These are phyloP conservation scores for Isaurus tuberculatus DNA, from an alignment of 92 coral and sea anemone species.

Conservation along the genomic window DNA sequence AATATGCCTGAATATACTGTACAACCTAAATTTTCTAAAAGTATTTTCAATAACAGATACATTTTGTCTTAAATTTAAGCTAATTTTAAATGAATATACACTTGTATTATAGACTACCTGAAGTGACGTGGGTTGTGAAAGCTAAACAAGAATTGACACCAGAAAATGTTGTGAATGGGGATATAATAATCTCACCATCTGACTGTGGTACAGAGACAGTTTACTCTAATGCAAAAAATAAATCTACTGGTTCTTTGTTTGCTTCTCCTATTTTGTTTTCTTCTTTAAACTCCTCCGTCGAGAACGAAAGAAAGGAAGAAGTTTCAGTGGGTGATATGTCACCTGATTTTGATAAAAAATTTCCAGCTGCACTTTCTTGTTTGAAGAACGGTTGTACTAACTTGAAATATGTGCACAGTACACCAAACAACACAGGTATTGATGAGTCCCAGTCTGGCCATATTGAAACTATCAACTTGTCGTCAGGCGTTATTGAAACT, in stretches of 20 bases:
- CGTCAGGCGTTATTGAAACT: too few relatives aligned
- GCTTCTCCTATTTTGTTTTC: background rate
- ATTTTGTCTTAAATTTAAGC: too few relatives aligned
- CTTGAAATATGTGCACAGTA: constrained; percentile 15
- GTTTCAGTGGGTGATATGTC: background rate
- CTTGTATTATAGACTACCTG: background rate
- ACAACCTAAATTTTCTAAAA: too few relatives aligned
- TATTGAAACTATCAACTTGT: background rate
- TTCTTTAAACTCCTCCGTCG: background rate
- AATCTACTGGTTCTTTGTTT: background rate
- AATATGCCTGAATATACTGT: too few relatives aligned
- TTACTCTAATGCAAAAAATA: background rate
- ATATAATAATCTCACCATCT: background rate
- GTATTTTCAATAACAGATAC: too few relatives aligned
- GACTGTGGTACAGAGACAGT: background rate
- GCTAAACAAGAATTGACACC: background rate
- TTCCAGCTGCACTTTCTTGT: background rate
- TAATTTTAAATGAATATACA: background rate
- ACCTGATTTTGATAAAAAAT: constrained; percentile 15
- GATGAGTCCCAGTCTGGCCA: background rate
- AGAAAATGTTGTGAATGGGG: background rate
- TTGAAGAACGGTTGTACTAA: background rate
- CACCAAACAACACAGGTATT: constrained; percentile 19
- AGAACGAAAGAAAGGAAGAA: background rate
- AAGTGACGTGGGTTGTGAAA: background rate